A percentile compares a stretch with the other conserved stretches of the same genome.
Evolutionary conservation across 2,888 invertebrate genomes (phyloP).

Genomic region (Galerucella nymphaeae): DNA sequence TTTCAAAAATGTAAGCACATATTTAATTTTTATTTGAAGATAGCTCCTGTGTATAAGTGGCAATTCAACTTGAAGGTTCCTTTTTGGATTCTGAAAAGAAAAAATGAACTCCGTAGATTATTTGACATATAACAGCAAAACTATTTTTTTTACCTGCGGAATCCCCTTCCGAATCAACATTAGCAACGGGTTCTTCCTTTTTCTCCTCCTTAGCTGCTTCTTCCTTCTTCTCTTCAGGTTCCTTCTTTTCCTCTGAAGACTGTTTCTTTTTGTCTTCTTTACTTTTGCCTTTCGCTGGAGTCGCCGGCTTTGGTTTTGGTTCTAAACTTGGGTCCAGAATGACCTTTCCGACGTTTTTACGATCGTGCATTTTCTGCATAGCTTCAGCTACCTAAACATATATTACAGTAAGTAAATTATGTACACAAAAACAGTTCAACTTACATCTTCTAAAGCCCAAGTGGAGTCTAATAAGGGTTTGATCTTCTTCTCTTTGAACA

Average conservation of each 20-base stretch:
- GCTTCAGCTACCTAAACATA: slow-evolving; percentile 80
- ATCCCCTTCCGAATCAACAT: slow-evolving; percentile 68
- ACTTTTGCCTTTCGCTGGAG: slow-evolving; percentile 79
- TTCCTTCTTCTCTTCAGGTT: slow-evolving; percentile 68
- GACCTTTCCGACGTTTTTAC: slow-evolving; percentile 90
- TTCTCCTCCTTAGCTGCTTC: slow-evolving; percentile 64
- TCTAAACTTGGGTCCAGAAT: slow-evolving; percentile 84
- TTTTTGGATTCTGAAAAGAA: slow-evolving; percentile 70
- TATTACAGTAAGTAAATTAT: not conserved
- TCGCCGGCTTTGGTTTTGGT: slow-evolving; percentile 83
- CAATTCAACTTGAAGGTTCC: slow-evolving; percentile 47
- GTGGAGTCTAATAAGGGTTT: slow-evolving; percentile 86
- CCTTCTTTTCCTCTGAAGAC: slow-evolving; percentile 72
- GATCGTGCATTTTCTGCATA: slow-evolving; percentile 93
- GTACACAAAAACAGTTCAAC: slow-evolving; percentile 54
- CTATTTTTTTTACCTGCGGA: slow-evolving; percentile 59
- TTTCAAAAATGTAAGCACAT: slow-evolving; percentile 43
- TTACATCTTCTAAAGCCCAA: slow-evolving; percentile 88
- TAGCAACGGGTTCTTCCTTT: slow-evolving; percentile 63
- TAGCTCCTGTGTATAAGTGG: slow-evolving; percentile 26
- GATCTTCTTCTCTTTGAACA: slow-evolving; percentile 83
- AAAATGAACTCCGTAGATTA: not conserved
- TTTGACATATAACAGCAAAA: not conserved
- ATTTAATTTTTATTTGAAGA: slow-evolving; percentile 34
- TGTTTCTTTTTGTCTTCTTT: slow-evolving; percentile 79